Base-by-base conservation (phyloP, 1,140 invertebrate genomes). In the Panulirus ornatus region DNA sequence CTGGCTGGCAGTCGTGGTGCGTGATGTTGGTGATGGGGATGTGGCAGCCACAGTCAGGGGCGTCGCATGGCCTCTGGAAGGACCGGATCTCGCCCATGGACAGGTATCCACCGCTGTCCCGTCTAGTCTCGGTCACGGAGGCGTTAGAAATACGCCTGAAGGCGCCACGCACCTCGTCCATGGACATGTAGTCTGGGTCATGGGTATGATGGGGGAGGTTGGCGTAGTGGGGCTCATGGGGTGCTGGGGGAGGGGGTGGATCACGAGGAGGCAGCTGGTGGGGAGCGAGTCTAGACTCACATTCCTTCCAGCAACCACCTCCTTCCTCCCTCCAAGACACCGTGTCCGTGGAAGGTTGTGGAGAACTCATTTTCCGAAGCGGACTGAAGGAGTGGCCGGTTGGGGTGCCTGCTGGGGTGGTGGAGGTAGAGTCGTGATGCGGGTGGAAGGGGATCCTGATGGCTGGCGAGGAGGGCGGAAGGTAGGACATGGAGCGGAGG, bases 131-230 rank as follows among this genome's bases (percentile, higher is more conserved):
- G 40, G 58, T 58, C 9, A 82, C 71, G n/a, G 88, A 83, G n/a
- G 91, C 73, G n/a, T 73, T 82, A 6, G 88, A 88, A 47, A 86
- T 89, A 14, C 90, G 84, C 63, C 89, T 88, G 82, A 91, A 92
- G 58, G 90, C 90, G 30, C 92, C 89, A 8, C 85, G 81, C 16
- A 92, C 85, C 44, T 92, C 92, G 27, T 92, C 92, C 81, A 92
- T 87, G 47, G 92, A 91, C 92, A 92, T 92, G 75, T 92, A 92
- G 27, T 92, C 92, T 51, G 90, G 90, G 66, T 92, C 92, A 22
- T 90, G 92, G 51, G 89, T 86, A 16, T 90, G 92, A 42, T 88
- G 90, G 16, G 84, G 89, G 38, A 92, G 75, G 70, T 92, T 92
- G 44, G 92, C 92, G 79, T 92, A 92, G 76, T 92, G 92, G 11